Evolutionary conservation across 2,888 invertebrate genomes (phyloP).

Genomic region (Diabrotica balteata): DNA sequence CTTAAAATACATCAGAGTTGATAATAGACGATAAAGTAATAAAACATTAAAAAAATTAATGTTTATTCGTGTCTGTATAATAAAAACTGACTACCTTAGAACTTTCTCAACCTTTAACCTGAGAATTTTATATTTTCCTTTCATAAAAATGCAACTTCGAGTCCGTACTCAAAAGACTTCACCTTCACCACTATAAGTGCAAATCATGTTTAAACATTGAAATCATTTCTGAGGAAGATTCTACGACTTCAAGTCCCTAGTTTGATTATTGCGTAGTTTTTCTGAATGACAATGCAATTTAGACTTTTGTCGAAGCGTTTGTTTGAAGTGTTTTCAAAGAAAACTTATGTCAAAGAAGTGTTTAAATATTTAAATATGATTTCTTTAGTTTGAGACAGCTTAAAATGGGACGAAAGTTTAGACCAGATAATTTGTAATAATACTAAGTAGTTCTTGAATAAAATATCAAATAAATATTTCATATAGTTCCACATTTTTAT

Average conservation of each 20-base stretch:
- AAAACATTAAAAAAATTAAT: too few species aligned
- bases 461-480: too few species aligned
- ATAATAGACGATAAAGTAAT: too few species aligned
- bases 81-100: too few species aligned
- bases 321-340: constrained; percentile 22
- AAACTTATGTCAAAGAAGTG: constrained; percentile 31
- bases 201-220: constrained; percentile 13
- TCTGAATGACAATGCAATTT: constrained; percentile 30
- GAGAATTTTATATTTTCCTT: too few species aligned
- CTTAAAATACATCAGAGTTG: too few species aligned
- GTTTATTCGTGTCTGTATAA: too few species aligned
- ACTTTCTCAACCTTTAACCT: too few species aligned
- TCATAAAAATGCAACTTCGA: constrained; percentile 2
- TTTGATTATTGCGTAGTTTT: constrained; percentile 32
- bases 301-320: constrained; percentile 9
- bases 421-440: too few species aligned
- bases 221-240: background rate
- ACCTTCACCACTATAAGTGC: background rate
- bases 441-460: too few species aligned
- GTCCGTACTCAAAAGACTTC: background rate
- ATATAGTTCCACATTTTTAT: background rate
- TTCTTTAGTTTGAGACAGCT: too few species aligned
- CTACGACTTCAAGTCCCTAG: constrained; percentile 17
- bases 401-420: too few species aligned
- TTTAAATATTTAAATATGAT: constrained; percentile 22